A percentile compares a stretch with the other conserved stretches of the same genome.
These are phyloP conservation scores for Chlorospingus semifuscus DNA, from an alignment of 2,797 vertebrate genomes.

Conservation along the genomic window DNA sequence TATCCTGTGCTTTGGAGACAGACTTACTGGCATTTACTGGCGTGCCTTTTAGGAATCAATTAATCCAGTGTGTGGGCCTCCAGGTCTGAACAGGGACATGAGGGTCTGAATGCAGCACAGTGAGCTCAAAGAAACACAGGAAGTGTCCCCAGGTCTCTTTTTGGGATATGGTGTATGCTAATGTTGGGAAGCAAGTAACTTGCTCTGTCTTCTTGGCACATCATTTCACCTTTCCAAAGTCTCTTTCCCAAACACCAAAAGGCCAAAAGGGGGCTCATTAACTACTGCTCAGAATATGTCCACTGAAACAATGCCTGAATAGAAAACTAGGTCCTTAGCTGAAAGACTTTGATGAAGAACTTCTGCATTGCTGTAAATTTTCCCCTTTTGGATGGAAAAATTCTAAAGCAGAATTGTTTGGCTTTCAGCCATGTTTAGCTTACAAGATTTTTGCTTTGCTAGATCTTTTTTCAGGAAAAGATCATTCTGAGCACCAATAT, in stretches of 20 bases:
- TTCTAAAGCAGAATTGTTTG: neutral
- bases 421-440: slow-evolving; percentile 4
- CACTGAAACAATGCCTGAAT: neutral
- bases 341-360: neutral
- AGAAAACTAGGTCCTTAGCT: neutral
- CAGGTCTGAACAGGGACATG: neutral
- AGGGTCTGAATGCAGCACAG: neutral
- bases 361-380: neutral
- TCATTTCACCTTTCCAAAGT: neutral
- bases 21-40: neutral
- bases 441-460: neutral
- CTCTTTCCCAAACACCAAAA: neutral
- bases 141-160: neutral
- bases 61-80: neutral
- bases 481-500: neutral
- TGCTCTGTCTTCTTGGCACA: neutral
- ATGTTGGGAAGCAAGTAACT: neutral
- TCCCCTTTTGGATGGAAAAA: neutral
- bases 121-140: neutral
- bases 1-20: neutral
- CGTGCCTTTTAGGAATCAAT: rapidly evolving
- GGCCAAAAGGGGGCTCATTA: neutral
- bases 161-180: neutral
- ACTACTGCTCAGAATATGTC: neutral
- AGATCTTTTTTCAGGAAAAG: neutral